A percentile compares a stretch with the other conserved stretches of the same genome.
Evolutionary conservation across 2,113 vertebrate genomes (phyloP).

Genomic region (Silurus glanis): DNA sequence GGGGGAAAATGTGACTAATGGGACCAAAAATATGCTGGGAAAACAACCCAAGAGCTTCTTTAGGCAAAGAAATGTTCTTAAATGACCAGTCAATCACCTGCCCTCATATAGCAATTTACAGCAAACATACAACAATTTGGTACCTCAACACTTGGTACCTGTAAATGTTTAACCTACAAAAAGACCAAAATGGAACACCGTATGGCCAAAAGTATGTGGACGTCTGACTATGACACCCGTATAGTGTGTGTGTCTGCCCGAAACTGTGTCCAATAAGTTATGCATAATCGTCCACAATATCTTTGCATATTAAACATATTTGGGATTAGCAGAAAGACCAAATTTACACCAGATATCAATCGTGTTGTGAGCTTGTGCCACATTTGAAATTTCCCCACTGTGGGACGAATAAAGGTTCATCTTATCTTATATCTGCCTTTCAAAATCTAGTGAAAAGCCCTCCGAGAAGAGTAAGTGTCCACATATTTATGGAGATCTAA

Average conservation of each 20-base stretch:
- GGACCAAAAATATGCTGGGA: too few relatives aligned
- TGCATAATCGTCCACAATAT: background rate
- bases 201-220: background rate
- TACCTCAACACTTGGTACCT: background rate
- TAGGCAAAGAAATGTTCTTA: too few relatives aligned
- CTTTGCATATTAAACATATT: background rate
- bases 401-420: too few relatives aligned
- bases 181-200: background rate
- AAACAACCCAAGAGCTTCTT: too few relatives aligned
- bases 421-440: too few relatives aligned
- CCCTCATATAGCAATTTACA: background rate
- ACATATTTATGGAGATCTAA: background rate
- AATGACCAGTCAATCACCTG: too few relatives aligned
- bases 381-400: too few relatives aligned
- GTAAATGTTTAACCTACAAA: background rate
- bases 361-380: too few relatives aligned
- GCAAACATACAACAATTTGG: background rate
- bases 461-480: background rate
- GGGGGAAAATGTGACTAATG: too few relatives aligned
- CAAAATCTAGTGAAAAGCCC: background rate
- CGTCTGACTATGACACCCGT: background rate
- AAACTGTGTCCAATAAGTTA: background rate
- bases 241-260: background rate
- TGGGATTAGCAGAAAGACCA: background rate
- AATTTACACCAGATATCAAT: background rate